Conservation (phyloP, 2,888 invertebrate genomes). For the Nomada ruficornis region DNA sequence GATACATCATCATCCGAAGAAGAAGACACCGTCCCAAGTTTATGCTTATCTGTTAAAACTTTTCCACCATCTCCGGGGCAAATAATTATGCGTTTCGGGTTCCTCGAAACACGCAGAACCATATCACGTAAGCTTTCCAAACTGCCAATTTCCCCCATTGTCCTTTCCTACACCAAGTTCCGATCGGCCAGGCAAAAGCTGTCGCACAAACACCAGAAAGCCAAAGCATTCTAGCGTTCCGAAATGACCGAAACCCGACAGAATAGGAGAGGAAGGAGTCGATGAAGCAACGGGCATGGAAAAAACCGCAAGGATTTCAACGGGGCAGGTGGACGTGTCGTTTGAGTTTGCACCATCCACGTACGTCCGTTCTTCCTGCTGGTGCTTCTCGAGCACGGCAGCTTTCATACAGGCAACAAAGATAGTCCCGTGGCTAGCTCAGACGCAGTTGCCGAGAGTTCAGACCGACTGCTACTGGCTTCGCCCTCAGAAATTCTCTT, state of each 20-base stretch:
- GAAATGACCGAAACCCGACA: neutral
- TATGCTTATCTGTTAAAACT: too few relatives aligned
- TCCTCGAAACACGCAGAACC: too few relatives aligned
- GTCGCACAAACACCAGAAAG: neutral
- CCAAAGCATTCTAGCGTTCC: neutral
- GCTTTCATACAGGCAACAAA: slow-evolving; percentile 42
- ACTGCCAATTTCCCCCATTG: neutral
- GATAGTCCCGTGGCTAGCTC: slow-evolving; percentile 22
- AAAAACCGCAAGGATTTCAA: slow-evolving; percentile 59
- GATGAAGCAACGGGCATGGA: slow-evolving; percentile 10
- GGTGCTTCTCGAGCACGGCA: slow-evolving; percentile 1
- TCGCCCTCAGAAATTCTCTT: slow-evolving; percentile 57
- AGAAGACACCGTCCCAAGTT: too few relatives aligned
- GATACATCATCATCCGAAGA: too few relatives aligned
- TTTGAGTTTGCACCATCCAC: slow-evolving; percentile 58
- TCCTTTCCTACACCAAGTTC: neutral
- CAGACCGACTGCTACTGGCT: slow-evolving; percentile 57
- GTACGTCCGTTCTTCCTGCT: slow-evolving; percentile 37
- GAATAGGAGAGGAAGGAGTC: neutral
- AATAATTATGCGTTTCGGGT: too few relatives aligned
- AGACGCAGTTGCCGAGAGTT: slow-evolving; percentile 61
- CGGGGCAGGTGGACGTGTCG: slow-evolving; percentile 62
- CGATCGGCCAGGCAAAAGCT: neutral
- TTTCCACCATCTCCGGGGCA: too few relatives aligned
- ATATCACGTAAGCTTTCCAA: too few relatives aligned